Base-by-base conservation (phyloP, 2,797 vertebrate species). In the Enteromius treurensis region DNA sequence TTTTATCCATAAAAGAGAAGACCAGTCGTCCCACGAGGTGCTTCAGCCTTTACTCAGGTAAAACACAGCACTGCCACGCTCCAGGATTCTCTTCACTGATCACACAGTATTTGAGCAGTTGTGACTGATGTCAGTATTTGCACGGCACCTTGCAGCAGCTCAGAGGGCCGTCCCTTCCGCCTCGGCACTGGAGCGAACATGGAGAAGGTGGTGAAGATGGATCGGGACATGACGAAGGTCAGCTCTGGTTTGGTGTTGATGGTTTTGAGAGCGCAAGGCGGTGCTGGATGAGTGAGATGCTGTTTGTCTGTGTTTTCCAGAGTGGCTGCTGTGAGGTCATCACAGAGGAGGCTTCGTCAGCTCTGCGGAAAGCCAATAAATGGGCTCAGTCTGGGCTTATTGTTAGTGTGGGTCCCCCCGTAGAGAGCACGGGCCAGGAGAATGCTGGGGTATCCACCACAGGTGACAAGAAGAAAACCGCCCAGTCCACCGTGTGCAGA, bases 191-290 rank as follows among this genome's bases (percentile, higher is more conserved):
- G 98, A 9, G 98, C 98, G 32, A 99, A 99, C 91, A 99, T 99
- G 98, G 98, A 99, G 90, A 99, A 99, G 87, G 98, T 99, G 82
- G 98, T 99, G 84, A 99, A 99, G 92, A 99, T 99, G 98, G 98
- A 99, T 89, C 94, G 98, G 85, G 98, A 99, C 89, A 99, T 99
- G 98, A 99, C 98, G 19, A 99, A 99, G 93, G 98, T 98, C 90
- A 86, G 84, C 29, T 40, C 47, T 51, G n/a, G 21, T 51, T 73
- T 14, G 9, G 34, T 23, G 21, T 10, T 5, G 32, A 29, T 7
- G 60, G 5, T 21, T 64, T 45, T 62, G 2, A 5, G 21, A 26
- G 21, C 15, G 19, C 42, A 77, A 45, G 23, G 13, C 47, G 13
- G 9, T 26, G 21, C 53, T 77, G 13, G 15, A 40, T 42, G 34